phyloP scores from a whole-genome alignment of 2,113 vertebrate genomes.

The Hippocampus abdominalis region DNA sequence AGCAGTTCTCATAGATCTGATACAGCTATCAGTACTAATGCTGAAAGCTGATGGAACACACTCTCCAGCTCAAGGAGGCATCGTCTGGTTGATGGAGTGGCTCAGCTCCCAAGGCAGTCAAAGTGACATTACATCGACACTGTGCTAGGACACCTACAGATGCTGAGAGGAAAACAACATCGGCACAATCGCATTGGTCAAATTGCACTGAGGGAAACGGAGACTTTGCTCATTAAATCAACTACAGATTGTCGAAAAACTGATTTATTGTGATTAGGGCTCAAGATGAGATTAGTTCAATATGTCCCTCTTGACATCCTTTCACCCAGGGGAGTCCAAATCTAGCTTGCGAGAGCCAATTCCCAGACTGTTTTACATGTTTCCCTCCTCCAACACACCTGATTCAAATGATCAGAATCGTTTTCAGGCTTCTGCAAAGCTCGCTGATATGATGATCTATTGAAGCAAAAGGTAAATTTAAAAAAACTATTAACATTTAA shows the following conservation, averaged over 20 bases:
- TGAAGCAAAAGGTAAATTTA: no score
- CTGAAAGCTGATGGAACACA: constrained; percentile 44
- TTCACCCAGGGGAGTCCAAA: no score
- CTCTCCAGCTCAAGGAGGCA: constrained; percentile 33
- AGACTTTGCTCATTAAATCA: constrained; percentile 42
- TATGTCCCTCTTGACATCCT: constrained; percentile 65
- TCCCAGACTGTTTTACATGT: no score
- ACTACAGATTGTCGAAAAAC: constrained; percentile 38
- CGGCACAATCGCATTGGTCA: constrained; percentile 35
- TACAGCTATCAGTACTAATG: constrained; percentile 45
- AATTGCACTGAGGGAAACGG: constrained; percentile 27
- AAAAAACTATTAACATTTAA: no score
- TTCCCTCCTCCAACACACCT: no score
- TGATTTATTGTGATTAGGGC: constrained; percentile 35
- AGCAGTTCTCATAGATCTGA: constrained; percentile 34
- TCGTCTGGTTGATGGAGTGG: constrained; percentile 34
- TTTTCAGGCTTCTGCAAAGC: no score
- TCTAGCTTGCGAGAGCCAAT: no score
- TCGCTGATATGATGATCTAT: no score
- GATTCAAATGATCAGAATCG: no score
- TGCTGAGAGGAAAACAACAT: constrained; percentile 44
- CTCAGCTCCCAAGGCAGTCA: constrained; percentile 40
- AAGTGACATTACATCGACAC: constrained; percentile 53
- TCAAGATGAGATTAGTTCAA: constrained; percentile 47
- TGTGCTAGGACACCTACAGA: constrained; percentile 27